Conservation (phyloP, 2,113 vertebrate genomes). For the Narcine bancroftii region DNA sequence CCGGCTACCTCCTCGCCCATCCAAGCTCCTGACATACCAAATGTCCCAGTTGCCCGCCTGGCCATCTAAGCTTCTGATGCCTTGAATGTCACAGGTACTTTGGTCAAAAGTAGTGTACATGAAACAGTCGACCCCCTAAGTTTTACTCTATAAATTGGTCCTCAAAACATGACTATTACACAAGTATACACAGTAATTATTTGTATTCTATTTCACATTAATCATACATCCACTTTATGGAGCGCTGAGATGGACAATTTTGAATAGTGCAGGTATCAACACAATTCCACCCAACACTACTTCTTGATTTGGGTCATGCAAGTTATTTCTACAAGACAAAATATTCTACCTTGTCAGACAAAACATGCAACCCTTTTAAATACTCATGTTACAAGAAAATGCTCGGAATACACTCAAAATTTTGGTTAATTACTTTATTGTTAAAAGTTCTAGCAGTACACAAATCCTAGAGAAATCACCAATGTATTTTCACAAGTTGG, state of each 20-base stretch:
- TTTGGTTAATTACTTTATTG: neutral
- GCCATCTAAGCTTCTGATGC: no score
- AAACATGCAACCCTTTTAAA: neutral
- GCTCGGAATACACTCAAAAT: neutral
- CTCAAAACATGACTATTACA: no score
- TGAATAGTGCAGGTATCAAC: neutral
- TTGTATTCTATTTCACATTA: neutral
- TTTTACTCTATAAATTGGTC: no score
- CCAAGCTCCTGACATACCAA: no score
- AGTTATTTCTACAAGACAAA: neutral
- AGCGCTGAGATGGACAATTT: neutral
- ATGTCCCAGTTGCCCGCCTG: no score
- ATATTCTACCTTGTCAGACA: constrained; percentile 21
- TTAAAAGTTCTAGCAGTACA: neutral
- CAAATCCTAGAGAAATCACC: no score
- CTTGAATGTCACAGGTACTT: no score
- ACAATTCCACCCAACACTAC: neutral
- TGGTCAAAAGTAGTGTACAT: no score
- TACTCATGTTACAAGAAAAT: neutral
- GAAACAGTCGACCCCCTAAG: no score
- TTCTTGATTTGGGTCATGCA: neutral
- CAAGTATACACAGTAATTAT: no score
- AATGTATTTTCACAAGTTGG: neutral
- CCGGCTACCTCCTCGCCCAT: no score
- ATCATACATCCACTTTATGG: neutral